phyloP scores from a whole-genome alignment of 2,797 vertebrate species.

The Neosilurus hyrtlii region DNA sequence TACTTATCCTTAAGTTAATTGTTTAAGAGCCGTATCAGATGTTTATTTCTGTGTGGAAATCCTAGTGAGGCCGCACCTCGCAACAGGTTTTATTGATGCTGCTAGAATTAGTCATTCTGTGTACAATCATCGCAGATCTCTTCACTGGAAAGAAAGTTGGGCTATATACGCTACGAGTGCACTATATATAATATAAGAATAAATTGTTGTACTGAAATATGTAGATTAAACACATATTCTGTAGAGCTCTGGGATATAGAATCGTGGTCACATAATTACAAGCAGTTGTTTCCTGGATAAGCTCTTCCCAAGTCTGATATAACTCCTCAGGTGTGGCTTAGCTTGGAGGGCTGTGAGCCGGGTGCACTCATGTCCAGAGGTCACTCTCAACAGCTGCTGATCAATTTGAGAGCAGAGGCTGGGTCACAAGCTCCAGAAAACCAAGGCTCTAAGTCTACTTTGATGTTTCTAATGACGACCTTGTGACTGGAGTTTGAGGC shows the following conservation, averaged over 20 bases:
- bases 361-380: slow-evolving; percentile 13
- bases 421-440: slow-evolving; percentile 65
- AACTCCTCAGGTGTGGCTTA: not conserved
- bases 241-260: not conserved
- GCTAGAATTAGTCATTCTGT: not conserved
- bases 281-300: not conserved
- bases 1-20: not conserved
- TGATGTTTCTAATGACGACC: slow-evolving; percentile 70
- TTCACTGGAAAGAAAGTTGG: not conserved
- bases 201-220: not conserved
- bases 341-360: not conserved
- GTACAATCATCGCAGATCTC: not conserved
- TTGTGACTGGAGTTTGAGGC: slow-evolving; percentile 69
- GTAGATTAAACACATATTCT: not conserved
- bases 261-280: not conserved
- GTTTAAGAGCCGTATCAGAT: not conserved
- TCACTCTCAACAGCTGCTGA: not conserved
- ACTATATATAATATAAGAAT: not conserved
- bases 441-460: slow-evolving; percentile 66
- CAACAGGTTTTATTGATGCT: not conserved
- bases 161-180: not conserved
- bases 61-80: not conserved
- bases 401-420: slow-evolving; percentile 63
- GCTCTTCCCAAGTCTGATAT: not conserved
- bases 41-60: not conserved